Evolutionary conservation across 2,797 vertebrate genomes (phyloP).

Genomic region (Megaceryle alcyon): DNA sequence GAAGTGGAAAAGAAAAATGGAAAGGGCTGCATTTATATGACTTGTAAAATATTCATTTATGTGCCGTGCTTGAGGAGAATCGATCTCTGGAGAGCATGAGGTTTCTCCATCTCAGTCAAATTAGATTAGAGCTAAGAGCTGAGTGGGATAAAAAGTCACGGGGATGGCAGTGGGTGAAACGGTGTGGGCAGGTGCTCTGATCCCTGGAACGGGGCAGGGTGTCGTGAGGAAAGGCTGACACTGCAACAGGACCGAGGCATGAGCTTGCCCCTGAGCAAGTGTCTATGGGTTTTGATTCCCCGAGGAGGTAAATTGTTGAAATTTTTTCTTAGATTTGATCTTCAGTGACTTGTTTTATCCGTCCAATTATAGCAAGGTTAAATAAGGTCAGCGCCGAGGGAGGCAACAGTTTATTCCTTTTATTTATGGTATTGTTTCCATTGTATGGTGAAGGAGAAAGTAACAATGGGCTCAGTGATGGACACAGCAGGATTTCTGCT

Average conservation of each 20-base stretch:
- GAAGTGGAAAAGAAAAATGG: constrained; percentile 4
- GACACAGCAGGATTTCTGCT: not conserved
- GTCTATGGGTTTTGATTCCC: not conserved
- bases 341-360: not conserved
- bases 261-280: not conserved
- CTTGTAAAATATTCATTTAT: constrained; percentile 64
- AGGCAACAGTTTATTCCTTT: not conserved
- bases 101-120: constrained; percentile 52
- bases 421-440: not conserved
- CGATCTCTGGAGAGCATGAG: constrained; percentile 44
- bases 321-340: not conserved
- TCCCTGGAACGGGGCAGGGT: not conserved
- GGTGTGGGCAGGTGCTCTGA: not conserved
- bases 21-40: constrained; percentile 19
- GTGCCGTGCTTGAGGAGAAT: constrained; percentile 33
- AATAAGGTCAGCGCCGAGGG: not conserved
- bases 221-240: not conserved
- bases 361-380: not conserved
- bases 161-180: accelerated
- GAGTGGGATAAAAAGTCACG: not conserved
- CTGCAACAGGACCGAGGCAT: accelerated
- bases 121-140: constrained; percentile 4
- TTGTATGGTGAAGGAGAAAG: not conserved
- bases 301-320: not conserved
- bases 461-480: not conserved